A percentile compares a stretch with the other conserved stretches of the same genome.
phyloP scores from a whole-genome alignment of 2,113 vertebrate genomes.

The Thymallus thymallus region DNA sequence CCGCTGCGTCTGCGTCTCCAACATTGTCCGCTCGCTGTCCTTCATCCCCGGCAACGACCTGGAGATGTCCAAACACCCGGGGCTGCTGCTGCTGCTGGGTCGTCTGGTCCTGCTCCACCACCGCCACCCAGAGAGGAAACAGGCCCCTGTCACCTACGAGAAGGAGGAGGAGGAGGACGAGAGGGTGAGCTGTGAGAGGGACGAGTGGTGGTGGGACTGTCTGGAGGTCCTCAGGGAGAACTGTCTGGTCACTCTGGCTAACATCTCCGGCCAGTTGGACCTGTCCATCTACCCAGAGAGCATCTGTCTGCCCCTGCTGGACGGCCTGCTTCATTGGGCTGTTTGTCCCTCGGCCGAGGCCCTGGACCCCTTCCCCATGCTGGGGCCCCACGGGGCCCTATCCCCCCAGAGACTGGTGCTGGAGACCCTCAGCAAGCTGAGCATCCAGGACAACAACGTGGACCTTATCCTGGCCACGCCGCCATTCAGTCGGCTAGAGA shows the following conservation, averaged over 20 bases:
- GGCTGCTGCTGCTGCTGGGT: slow-evolving; percentile 91
- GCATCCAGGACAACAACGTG: slow-evolving; percentile 99
- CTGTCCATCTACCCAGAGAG: slow-evolving; percentile 95
- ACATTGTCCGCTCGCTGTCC: slow-evolving; percentile 95
- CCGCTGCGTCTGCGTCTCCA: slow-evolving; percentile 93
- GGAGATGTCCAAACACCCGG: slow-evolving; percentile 97
- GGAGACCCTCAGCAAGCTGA: slow-evolving; percentile 98
- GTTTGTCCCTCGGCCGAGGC: slow-evolving; percentile 98
- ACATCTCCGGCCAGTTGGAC: slow-evolving; percentile 98
- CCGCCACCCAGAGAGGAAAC: slow-evolving; percentile 94
- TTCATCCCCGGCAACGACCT: slow-evolving; percentile 95
- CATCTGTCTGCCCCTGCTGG: slow-evolving; percentile 96
- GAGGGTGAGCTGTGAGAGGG: slow-evolving; percentile 89
- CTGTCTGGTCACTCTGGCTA: slow-evolving; percentile 94
- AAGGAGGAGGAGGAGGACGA: slow-evolving; percentile 97
- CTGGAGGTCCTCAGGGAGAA: slow-evolving; percentile 95
- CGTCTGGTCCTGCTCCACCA: slow-evolving; percentile 94
- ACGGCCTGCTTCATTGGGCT: slow-evolving; percentile 96
- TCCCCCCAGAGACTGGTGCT: slow-evolving; percentile 98
- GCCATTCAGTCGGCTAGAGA: slow-evolving; percentile 95
- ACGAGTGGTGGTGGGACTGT: slow-evolving; percentile 99
- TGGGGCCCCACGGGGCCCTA: slow-evolving; percentile 90
- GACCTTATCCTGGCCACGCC: slow-evolving; percentile 98
- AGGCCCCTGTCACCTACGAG: slow-evolving; percentile 93
- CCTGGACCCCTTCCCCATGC: slow-evolving; percentile 92